A percentile compares a stretch with the other conserved stretches of the same genome.
Evolutionary conservation across 2,797 vertebrate species (phyloP).

Genomic region (Eutrigla gurnardus): DNA sequence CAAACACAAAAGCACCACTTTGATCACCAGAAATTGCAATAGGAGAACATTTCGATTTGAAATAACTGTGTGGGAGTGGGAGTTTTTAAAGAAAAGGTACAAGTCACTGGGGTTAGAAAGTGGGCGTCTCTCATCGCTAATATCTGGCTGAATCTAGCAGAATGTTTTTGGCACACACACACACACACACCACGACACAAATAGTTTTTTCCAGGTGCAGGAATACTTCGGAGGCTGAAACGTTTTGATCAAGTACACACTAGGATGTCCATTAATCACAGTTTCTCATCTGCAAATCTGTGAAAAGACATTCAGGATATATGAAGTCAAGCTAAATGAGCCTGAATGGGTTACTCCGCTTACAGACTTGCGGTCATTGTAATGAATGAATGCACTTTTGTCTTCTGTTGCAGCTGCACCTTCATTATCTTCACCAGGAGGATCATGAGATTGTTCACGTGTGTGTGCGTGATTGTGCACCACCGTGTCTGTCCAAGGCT

Average conservation of each 20-base stretch:
- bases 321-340: too few relatives aligned
- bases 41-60: not conserved
- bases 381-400: not conserved
- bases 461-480: too few relatives aligned
- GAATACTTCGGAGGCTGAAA: not conserved
- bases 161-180: not conserved
- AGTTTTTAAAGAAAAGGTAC: not conserved
- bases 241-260: too few relatives aligned
- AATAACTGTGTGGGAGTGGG: constrained; percentile 1
- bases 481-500: too few relatives aligned
- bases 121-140: not conserved
- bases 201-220: not conserved
- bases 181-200: not conserved
- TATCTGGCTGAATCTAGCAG: not conserved
- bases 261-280: not conserved
- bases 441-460: too few relatives aligned
- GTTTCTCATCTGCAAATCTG: not conserved
- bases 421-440: too few relatives aligned
- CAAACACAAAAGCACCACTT: too few relatives aligned
- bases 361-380: not conserved
- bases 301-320: not conserved
- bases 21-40: not conserved
- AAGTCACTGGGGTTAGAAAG: constrained; percentile 7
- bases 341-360: not conserved
- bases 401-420: too few relatives aligned